These are phyloP conservation scores for Moxostoma hubbsi DNA, from an alignment of 2,797 vertebrate species.

Conservation along the genomic window DNA sequence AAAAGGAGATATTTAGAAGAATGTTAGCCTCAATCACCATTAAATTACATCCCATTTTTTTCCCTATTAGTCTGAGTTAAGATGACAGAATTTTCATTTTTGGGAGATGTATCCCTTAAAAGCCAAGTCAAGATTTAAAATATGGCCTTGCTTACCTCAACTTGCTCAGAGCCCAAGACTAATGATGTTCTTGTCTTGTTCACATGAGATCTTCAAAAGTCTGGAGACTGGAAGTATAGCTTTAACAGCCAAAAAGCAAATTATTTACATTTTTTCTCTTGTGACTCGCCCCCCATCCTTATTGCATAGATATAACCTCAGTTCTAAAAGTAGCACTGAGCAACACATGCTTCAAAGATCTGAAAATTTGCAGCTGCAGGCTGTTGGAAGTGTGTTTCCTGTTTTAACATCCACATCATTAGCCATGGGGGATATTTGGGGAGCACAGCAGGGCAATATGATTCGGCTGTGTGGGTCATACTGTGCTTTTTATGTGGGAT, in stretches of 20 bases:
- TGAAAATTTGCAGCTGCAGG: background rate
- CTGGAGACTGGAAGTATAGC: too few relatives aligned
- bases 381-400: background rate
- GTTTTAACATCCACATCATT: background rate
- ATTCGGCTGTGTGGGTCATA: background rate
- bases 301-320: background rate
- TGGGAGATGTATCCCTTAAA: too few relatives aligned
- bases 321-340: background rate
- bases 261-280: background rate
- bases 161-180: background rate
- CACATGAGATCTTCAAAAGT: background rate
- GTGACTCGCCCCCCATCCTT: too few relatives aligned
- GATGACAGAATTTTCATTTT: background rate
- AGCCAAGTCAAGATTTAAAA: too few relatives aligned
- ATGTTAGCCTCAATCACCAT: too few relatives aligned
- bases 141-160: background rate
- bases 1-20: too few relatives aligned
- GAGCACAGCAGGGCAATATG: background rate
- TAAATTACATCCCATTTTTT: too few relatives aligned
- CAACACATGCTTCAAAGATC: background rate
- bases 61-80: too few relatives aligned
- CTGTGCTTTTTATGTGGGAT: background rate
- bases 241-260: too few relatives aligned
- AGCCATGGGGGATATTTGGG: background rate
- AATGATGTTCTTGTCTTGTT: background rate